Evolutionary conservation across 2,888 invertebrate genomes (phyloP).

Genomic region (Hyppa rectilinea): DNA sequence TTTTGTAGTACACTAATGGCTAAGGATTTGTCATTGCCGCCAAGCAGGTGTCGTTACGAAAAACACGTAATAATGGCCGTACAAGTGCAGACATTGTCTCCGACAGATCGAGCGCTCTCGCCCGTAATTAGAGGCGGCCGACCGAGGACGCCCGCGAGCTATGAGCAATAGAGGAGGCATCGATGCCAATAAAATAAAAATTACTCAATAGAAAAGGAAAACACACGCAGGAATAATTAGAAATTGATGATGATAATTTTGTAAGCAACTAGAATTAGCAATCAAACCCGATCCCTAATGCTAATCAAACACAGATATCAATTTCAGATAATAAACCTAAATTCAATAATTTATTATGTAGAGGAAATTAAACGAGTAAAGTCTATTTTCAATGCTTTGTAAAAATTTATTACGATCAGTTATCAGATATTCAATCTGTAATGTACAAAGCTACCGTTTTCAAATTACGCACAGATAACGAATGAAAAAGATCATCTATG

Average conservation of each 20-base stretch:
- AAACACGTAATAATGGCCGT: slow-evolving; percentile 80
- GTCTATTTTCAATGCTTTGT: slow-evolving; percentile 50
- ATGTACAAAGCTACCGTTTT: slow-evolving; percentile 57
- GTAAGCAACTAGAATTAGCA: slow-evolving; percentile 8
- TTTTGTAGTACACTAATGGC: slow-evolving; percentile 77
- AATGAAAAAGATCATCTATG: slow-evolving; percentile 48
- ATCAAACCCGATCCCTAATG: slow-evolving; percentile 4
- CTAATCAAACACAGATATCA: slow-evolving; percentile 54
- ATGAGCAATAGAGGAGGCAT: slow-evolving; percentile 61
- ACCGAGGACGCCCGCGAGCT: slow-evolving; percentile 69
- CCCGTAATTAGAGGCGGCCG: slow-evolving; percentile 79
- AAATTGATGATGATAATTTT: slow-evolving; percentile 20
- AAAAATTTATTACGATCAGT: slow-evolving; percentile 57
- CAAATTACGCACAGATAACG: slow-evolving; percentile 43
- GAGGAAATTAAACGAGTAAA: slow-evolving; percentile 42
- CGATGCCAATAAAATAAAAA: background rate
- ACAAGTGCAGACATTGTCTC: slow-evolving; percentile 82
- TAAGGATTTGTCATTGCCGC: slow-evolving; percentile 77
- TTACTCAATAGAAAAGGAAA: background rate
- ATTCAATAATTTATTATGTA: slow-evolving; percentile 21
- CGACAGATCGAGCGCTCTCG: slow-evolving; percentile 76
- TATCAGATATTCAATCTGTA: slow-evolving; percentile 54
- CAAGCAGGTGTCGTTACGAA: slow-evolving; percentile 82
- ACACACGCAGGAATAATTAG: slow-evolving; percentile 7
- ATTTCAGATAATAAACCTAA: slow-evolving; percentile 35